These are phyloP conservation scores for Apis dorsata DNA, from an alignment of 1,140 invertebrate species.

Conservation along the genomic window DNA sequence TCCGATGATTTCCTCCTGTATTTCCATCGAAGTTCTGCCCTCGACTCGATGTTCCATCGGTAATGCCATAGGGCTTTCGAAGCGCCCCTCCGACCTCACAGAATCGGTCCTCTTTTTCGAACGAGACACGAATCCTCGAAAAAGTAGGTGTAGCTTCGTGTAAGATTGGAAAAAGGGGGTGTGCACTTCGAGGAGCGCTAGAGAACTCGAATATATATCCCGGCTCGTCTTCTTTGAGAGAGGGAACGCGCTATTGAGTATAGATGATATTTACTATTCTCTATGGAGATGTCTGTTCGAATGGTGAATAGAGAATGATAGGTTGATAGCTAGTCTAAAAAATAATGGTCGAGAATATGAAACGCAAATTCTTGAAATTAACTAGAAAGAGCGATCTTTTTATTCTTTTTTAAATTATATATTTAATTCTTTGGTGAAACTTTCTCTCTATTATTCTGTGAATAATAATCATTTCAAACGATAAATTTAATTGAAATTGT, in stretches of 20 bases:
- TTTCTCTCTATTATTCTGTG: not conserved
- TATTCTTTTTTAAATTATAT: too few species aligned
- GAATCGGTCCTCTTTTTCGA: not conserved
- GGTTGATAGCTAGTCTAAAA: not conserved
- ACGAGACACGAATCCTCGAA: conserved; percentile 14
- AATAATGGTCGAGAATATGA: not conserved
- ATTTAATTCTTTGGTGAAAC: not conserved
- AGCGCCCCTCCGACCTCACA: not conserved
- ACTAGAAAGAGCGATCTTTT: too few species aligned
- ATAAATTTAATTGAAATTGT: not conserved
- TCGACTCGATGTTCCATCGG: not conserved
- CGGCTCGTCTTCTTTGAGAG: not conserved
- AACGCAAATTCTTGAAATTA: not conserved
- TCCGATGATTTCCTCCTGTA: conserved; percentile 44
- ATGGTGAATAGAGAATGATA: not conserved
- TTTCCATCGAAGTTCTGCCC: conserved; percentile 36
- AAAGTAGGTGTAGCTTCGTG: conserved; percentile 29
- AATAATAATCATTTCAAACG: not conserved
- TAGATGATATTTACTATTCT: conserved; percentile 24
- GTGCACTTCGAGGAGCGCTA: not conserved
- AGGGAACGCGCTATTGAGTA: not conserved
- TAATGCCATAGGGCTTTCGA: conserved; percentile 30
- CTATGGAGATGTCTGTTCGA: not conserved
- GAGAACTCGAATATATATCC: not conserved
- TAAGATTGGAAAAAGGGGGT: conserved; percentile 39